phyloP scores from a whole-genome alignment of 2,888 invertebrate species.

The Meteorus colon region DNA sequence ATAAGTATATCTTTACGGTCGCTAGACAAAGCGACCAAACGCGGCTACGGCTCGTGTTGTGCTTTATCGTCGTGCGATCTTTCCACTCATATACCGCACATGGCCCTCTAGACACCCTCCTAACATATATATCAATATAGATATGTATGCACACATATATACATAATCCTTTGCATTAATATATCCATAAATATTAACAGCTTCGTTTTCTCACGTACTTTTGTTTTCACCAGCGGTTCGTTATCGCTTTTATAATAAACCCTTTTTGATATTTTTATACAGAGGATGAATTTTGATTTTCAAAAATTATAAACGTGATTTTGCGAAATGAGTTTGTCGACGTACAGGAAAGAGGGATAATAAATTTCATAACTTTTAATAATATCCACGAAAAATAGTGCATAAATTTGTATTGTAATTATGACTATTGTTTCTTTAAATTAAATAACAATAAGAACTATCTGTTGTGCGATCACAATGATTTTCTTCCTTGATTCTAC shows the following conservation, averaged over 20 bases:
- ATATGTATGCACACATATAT: neutral
- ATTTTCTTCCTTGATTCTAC: too few relatives aligned
- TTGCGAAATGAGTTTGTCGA: too few relatives aligned
- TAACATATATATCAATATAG: constrained; percentile 7
- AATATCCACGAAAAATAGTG: too few relatives aligned
- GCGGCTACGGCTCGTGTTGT: constrained; percentile 8
- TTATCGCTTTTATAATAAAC: constrained; percentile 5
- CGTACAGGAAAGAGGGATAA: too few relatives aligned
- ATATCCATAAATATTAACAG: neutral
- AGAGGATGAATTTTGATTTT: neutral
- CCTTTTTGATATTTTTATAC: neutral
- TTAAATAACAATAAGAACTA: too few relatives aligned
- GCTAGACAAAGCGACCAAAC: constrained; percentile 49
- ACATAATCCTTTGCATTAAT: neutral
- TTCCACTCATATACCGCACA: constrained; percentile 23
- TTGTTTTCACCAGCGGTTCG: constrained; percentile 19
- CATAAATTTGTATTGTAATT: too few relatives aligned
- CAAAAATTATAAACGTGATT: too few relatives aligned
- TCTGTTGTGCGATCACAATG: too few relatives aligned
- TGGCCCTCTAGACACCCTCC: constrained; percentile 17
- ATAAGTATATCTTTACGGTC: constrained; percentile 57
- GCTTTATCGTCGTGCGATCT: constrained; percentile 33
- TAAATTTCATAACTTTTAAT: too few relatives aligned
- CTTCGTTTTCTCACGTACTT: neutral
- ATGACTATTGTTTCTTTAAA: too few relatives aligned